Base-by-base conservation (phyloP, 2,113 vertebrate genomes). In the Poecilia latipinna region DNA sequence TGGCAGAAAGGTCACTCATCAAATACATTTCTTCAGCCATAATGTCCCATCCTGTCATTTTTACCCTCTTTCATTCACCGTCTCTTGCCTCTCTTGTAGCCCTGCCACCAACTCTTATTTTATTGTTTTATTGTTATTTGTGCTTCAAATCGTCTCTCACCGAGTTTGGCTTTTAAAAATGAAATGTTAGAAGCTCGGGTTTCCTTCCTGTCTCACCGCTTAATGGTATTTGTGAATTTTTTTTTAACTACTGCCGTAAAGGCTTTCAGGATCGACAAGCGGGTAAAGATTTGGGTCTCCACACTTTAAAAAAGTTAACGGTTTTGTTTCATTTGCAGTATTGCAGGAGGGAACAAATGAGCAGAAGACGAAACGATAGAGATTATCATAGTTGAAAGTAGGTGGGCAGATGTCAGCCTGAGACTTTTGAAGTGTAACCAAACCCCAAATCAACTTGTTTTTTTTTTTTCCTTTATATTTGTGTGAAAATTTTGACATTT, bases 1-100 rank as follows among this genome's bases (percentile, higher is more conserved):
- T 77, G 84, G 70, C 64, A 79, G 84, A 90, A 89, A 92, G 90
- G 90, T 90, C 90, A 89, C 80, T 89, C 66, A 68, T 86, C 87
- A 85, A 69, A 81, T 74, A 65, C 84, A 66, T 89, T 87, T 85
- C 78, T 90, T 67, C 71, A 22, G 33, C 82, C 67, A 28, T 72
- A 74, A 88, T 77, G 82, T 83, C 78, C 66, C 75, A 32, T 88
- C 74, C 82, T 74, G 77, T 73, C 77, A 22, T 77, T 88, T 82
- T 80, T 79, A 26, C 54, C 37, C 70, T 28, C 70, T 26, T 82
- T 82, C 77, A 80, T 82, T 54, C 72, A n/a, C 83, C 11, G 0
- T 54, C 44, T 61, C 37, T 61, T 15, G 24, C 26, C 37, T 69
- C 61, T 63, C 63, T 74, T 67, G 0, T 72, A 75, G n/a, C 71